Evolutionary conservation across 1,140 invertebrate species (phyloP), one percentile per base, ranked within the genome.

Genomic region (Leptinotarsa defecta): DNA sequence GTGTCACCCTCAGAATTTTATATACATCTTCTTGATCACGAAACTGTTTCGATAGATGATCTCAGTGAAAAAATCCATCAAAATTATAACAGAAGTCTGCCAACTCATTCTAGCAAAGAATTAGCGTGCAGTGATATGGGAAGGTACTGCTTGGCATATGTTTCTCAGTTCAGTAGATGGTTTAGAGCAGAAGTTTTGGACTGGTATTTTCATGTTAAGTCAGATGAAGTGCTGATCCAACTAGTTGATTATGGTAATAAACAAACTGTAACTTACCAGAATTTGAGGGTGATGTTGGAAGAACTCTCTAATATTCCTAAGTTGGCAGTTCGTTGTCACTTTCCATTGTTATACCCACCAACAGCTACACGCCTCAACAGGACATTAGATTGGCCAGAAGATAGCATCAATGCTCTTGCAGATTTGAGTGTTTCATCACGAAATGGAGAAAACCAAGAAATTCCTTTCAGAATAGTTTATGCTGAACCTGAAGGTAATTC

Each of bases 161-260:
- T 76, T 22, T 17, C 17, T 8, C 5, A 27, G n/a, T 71, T 49
- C 62, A 61, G 43, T 43, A 19, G 15, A 24, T 73, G 71, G 70
- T 76, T 64, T 34, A 64, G 75, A 22, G 75, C 57, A 20, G 64
- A 73, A 73, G 34, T 76, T 11, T 6, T 71, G 5, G 49, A 75
- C 27, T 70, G 67, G 68, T 11, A 27, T 13, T 69, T 78, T 78
- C 73, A 76, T 17, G 22, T 70, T 3, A 19, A 76, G n/a, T 57
- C 63, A 4, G 75, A 76, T 15, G 68, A 67, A 15, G 75, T 82
- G 4, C 24, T 76, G 15, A 71, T 81, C 17, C 71, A 78, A 62
- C 70, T 78, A 48, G 77, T 81, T 4, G 81, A 82, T 75, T 80
- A 75, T 71, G 81, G 81, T 1, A 77, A 78, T 24, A 76, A 69